Base-by-base conservation (phyloP, 2,113 vertebrate genomes). In the Ceratotherium simum region DNA sequence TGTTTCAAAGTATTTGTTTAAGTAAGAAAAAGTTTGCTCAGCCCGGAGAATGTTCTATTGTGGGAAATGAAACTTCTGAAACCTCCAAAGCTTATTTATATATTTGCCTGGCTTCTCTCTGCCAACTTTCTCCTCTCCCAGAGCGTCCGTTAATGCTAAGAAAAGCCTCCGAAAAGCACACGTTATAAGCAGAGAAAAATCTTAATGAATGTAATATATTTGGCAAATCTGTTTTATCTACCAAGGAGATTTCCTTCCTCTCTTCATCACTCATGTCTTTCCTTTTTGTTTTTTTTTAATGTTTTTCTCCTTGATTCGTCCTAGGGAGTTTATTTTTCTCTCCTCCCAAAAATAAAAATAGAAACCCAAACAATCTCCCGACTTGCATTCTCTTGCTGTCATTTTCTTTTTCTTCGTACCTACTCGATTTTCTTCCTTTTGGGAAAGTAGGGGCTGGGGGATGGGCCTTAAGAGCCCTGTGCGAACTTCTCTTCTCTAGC, bases 21-120 rank as follows among this genome's bases (percentile, higher is more conserved):
- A 82, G 42, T 81, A 97, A 97, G 85, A 92, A 98, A 97, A 98
- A 73, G 97, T 98, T 97, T 97, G 96, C 97, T 90, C 83, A 96
- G 95, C 62, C 96, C 96, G 31, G 25, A 96, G 91, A 98, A 92
- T 3, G 0, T 97, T 97, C 96, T 33, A 36, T 82, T 85, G 83
- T 96, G 96, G 96, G 76, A 98, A 98, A 98, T 97, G 94, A 62
- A 88, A 98, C 98, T 76, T 65, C 87, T 93, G 87, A 75, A 62
- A 80, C 95, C 96, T 97, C 96, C 95, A 96, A 97, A 98, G 94
- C 96, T 98, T 98, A 98, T 97, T 98, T 96, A 97, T 98, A 97
- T 98, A 97, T 97, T 98, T 95, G 97, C 96, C 3, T 21, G 89
- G 88, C 27, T 95, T 70, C 60, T 96, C 89, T 89, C 75, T 98